Conservation (phyloP, 2,113 vertebrate species). For the Caranx ignobilis region DNA sequence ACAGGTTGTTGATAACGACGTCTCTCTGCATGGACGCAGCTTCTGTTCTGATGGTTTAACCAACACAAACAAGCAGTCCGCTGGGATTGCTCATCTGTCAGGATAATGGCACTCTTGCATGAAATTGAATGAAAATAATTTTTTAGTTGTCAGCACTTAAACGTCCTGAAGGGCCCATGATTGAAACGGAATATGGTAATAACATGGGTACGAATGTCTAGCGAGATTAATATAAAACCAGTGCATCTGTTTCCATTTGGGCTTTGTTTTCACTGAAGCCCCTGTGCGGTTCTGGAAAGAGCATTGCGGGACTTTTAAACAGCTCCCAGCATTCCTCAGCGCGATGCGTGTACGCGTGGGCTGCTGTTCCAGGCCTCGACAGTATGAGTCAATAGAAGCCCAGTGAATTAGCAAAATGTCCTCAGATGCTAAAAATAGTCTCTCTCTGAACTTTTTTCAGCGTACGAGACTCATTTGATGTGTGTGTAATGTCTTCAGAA, state of each 20-base stretch:
- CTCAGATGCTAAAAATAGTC: conserved; percentile 73
- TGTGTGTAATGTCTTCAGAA: conserved; percentile 49
- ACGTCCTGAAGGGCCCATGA: conserved; percentile 26
- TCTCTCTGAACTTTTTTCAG: conserved; percentile 48
- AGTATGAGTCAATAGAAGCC: conserved; percentile 35
- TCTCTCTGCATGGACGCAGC: background rate
- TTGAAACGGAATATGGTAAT: conserved; percentile 44
- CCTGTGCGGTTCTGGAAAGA: conserved; percentile 63
- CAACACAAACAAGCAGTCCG: background rate
- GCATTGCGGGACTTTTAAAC: conserved; percentile 43
- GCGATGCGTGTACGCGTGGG: conserved; percentile 9
- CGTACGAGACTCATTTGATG: conserved; percentile 74
- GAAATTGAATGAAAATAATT: conserved; percentile 25
- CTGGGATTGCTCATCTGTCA: conserved; percentile 12
- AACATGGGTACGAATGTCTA: conserved; percentile 45
- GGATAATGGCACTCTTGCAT: conserved; percentile 22
- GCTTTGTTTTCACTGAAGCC: conserved; percentile 62
- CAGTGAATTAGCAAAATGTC: conserved; percentile 44
- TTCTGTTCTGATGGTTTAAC: background rate
- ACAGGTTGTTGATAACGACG: background rate
- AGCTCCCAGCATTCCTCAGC: conserved; percentile 50
- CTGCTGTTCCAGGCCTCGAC: conserved; percentile 24
- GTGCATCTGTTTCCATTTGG: conserved; percentile 75
- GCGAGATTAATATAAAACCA: conserved; percentile 55
- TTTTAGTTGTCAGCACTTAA: conserved; percentile 36